These are phyloP conservation scores for Hydra vulgaris DNA, from an alignment of 30 jellyfish, hydroid and myxozoan species.

Conservation along the genomic window DNA sequence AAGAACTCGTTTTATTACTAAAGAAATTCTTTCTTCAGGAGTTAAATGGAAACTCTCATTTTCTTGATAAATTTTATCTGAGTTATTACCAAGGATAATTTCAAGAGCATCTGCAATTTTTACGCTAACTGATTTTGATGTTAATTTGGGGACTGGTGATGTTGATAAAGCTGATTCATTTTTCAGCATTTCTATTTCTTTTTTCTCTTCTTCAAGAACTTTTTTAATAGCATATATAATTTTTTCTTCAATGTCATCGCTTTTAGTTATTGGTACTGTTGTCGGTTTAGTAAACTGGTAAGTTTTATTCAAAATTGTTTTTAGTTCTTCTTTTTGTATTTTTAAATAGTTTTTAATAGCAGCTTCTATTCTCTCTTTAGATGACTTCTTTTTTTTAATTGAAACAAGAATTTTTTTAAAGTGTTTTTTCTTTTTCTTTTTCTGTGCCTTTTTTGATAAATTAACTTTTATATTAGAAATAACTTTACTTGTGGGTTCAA, in stretches of 20 bases:
- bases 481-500: background rate
- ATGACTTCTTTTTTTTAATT: background rate
- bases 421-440: background rate
- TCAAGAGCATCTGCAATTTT: constrained; percentile 9
- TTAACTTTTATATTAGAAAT: no score
- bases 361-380: constrained; percentile 7
- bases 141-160: background rate
- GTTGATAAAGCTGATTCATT: constrained; percentile 6
- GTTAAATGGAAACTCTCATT: background rate
- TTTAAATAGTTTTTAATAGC: background rate
- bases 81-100: background rate
- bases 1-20: background rate
- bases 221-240: background rate
- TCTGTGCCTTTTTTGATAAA: no score
- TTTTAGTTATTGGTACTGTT: background rate
- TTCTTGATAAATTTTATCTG: background rate
- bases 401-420: background rate
- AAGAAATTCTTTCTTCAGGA: background rate
- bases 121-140: background rate
- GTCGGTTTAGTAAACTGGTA: background rate
- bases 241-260: background rate
- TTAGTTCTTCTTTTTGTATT: background rate
- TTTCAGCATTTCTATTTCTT: background rate
- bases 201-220: background rate
- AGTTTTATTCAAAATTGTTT: constrained; percentile 1